Conservation (phyloP, 1,140 invertebrate genomes). For the Odontomachus brunneus region DNA sequence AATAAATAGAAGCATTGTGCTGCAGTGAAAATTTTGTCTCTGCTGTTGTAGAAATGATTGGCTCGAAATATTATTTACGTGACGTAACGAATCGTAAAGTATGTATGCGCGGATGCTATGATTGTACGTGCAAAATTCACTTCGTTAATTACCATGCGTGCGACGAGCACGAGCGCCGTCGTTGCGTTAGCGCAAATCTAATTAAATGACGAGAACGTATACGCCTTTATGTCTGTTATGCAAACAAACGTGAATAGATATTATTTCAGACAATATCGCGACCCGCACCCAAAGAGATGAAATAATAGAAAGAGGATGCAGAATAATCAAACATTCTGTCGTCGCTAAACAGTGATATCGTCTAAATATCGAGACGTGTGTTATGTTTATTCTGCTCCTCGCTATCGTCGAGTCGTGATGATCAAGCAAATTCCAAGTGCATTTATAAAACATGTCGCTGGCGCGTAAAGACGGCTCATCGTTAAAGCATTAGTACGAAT, state of each 20-base stretch:
- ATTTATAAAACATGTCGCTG: not conserved
- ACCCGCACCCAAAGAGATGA: constrained; percentile 17
- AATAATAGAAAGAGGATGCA: constrained; percentile 44
- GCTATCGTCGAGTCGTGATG: not conserved
- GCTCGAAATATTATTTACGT: constrained; percentile 12
- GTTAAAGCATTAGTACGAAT: not conserved
- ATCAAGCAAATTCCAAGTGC: not conserved
- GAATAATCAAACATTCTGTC: constrained; percentile 43
- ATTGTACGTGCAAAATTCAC: constrained; percentile 48
- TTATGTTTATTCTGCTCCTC: constrained; percentile 17
- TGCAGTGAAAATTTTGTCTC: not conserved
- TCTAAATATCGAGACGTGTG: constrained; percentile 32
- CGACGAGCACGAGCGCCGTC: constrained; percentile 21
- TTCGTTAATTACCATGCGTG: constrained; percentile 48
- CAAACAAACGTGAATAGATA: constrained; percentile 54
- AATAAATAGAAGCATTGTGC: not conserved
- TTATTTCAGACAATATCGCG: constrained; percentile 59
- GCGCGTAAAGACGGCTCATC: not conserved
- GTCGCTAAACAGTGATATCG: constrained; percentile 20
- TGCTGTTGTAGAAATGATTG: not conserved
- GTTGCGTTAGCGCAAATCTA: constrained; percentile 43
- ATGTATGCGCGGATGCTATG: not conserved
- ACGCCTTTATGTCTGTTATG: constrained; percentile 55
- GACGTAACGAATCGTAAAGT: constrained; percentile 12
- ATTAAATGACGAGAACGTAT: constrained; percentile 53